phyloP scores from a whole-genome alignment of 2,888 invertebrate species.

The Drosophila affinis region DNA sequence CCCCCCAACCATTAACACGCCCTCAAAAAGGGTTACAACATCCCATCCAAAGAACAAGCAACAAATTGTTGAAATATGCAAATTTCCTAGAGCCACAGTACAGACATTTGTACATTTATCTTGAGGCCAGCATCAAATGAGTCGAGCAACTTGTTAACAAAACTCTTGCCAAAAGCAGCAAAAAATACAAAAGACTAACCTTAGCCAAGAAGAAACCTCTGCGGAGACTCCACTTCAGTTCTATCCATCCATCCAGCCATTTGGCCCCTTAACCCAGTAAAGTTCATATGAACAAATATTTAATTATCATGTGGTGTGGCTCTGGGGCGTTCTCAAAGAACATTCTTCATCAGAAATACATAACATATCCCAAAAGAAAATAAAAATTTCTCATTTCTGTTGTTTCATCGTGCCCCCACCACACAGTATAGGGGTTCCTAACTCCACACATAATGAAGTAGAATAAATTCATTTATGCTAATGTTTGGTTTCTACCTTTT shows the following conservation, averaged over 20 bases:
- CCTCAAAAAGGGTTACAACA: constrained; percentile 46
- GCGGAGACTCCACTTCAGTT: neutral
- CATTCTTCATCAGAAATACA: constrained; percentile 25
- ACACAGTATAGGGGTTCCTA: neutral
- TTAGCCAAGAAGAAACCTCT: constrained; percentile 20
- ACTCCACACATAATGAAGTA: constrained; percentile 22
- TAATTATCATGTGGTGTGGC: constrained; percentile 55
- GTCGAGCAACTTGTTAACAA: constrained; percentile 30
- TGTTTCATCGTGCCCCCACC: constrained; percentile 47
- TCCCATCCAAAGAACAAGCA: constrained; percentile 36
- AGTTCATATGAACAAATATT: constrained; percentile 72
- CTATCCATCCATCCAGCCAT: constrained; percentile 7
- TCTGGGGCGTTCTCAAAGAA: constrained; percentile 33
- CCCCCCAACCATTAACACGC: constrained; percentile 61
- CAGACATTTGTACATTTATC: constrained; percentile 35
- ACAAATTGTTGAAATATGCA: constrained; percentile 57
- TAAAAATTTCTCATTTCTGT: constrained; percentile 39
- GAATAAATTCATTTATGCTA: constrained; percentile 61
- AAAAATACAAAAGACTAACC: constrained; percentile 13
- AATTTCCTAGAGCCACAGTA: constrained; percentile 35
- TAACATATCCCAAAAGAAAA: neutral
- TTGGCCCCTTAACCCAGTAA: constrained; percentile 67
- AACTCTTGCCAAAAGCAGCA: constrained; percentile 41
- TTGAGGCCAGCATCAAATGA: constrained; percentile 36
- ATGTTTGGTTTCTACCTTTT: constrained; percentile 45